Percentiles rank a stretch among this genome's conserved stretches.
These are phyloP conservation scores for Ochropleura plecta DNA, from an alignment of 2,888 invertebrate species.

Conservation along the genomic window DNA sequence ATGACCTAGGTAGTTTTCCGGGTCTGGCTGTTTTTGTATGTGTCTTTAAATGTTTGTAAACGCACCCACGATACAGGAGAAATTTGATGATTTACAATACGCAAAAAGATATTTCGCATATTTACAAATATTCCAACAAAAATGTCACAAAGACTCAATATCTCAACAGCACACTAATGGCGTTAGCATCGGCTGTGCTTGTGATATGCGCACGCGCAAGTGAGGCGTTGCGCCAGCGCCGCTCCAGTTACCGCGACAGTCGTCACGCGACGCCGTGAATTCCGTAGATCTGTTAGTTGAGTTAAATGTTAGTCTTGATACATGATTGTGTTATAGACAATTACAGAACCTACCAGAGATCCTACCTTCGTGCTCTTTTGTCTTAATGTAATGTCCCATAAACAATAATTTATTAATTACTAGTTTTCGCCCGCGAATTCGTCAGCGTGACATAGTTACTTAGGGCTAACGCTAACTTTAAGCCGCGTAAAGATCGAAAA, in stretches of 20 bases:
- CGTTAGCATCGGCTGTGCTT: conserved; percentile 20
- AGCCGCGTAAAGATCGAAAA: too few species aligned
- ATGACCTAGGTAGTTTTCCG: too few species aligned
- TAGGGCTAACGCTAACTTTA: too few species aligned
- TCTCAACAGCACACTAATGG: conserved; percentile 20
- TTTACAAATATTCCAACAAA: background rate
- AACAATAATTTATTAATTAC: too few species aligned
- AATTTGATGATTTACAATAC: too few species aligned
- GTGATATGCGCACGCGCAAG: conserved; percentile 51
- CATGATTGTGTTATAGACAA: background rate
- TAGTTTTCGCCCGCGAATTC: too few species aligned
- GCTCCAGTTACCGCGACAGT: conserved; percentile 56
- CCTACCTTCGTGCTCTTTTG: too few species aligned
- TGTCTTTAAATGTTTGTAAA: too few species aligned
- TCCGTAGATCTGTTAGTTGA: conserved; percentile 47
- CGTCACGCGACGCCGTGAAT: conserved; percentile 55
- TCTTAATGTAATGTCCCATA: too few species aligned
- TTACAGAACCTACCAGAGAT: background rate
- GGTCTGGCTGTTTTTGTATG: too few species aligned
- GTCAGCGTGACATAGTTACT: too few species aligned
- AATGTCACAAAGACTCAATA: conserved; percentile 1
- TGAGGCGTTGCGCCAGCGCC: conserved; percentile 56
- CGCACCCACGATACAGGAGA: too few species aligned
- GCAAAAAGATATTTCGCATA: background rate
- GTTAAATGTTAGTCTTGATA: conserved; percentile 36